A percentile compares a stretch with the other conserved stretches of the same genome.
phyloP scores from a whole-genome alignment of 2,888 invertebrate genomes.

The Tyria jacobaeae region DNA sequence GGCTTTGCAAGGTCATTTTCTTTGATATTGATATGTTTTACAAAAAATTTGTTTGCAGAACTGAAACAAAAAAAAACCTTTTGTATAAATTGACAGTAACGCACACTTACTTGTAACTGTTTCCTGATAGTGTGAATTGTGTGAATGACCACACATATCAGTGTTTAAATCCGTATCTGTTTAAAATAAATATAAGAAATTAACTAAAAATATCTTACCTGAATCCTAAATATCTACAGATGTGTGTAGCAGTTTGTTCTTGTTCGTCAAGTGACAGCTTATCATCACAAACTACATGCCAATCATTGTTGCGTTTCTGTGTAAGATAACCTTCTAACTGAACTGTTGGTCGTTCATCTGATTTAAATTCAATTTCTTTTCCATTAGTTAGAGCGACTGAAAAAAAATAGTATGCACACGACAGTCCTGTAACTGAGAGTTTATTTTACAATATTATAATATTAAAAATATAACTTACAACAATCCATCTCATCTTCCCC shows the following conservation, averaged over 20 bases:
- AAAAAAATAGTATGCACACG: constrained; percentile 31
- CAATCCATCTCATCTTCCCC: constrained; percentile 93
- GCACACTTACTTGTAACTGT: background rate
- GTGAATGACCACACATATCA: too few species aligned
- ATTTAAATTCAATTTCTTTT: constrained; percentile 85
- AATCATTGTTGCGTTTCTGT: constrained; percentile 86
- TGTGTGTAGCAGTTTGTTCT: constrained; percentile 82
- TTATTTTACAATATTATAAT: background rate
- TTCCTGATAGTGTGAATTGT: background rate
- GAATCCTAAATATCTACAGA: constrained; percentile 90
- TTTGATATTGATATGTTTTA: constrained; percentile 75
- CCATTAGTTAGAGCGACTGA: constrained; percentile 90
- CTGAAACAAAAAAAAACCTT: constrained; percentile 51
- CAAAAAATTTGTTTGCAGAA: constrained; percentile 70
- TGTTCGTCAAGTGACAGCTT: constrained; percentile 74
- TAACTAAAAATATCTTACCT: constrained; percentile 66
- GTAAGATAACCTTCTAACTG: constrained; percentile 88
- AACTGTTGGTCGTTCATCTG: constrained; percentile 87
- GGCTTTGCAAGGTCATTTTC: constrained; percentile 56
- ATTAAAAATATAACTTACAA: constrained; percentile 87
- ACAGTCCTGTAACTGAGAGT: background rate
- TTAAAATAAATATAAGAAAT: too few species aligned
- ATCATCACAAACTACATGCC: constrained; percentile 89
- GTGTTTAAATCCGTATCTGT: too few species aligned
- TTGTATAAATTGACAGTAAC: background rate